A percentile compares a stretch with the other conserved stretches of the same genome.
phyloP scores from a whole-genome alignment of 2,797 vertebrate genomes.

The Octomys mimax region DNA sequence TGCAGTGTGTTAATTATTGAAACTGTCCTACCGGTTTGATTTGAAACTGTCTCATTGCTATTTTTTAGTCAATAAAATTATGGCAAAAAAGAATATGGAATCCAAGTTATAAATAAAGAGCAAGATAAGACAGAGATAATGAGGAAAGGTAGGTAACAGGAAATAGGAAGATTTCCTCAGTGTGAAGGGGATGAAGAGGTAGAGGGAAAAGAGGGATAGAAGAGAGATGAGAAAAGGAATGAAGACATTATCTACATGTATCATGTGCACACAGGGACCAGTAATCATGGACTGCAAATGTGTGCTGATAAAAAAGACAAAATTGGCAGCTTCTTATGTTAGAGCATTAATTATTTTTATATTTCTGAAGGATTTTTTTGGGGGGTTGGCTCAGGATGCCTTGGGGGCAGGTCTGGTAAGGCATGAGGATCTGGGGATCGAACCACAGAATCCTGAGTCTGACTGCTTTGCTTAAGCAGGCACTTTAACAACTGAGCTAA shows the following conservation, averaged over 20 bases:
- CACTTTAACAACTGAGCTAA: too few species aligned
- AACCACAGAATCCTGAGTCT: too few species aligned
- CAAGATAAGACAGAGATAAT: not conserved
- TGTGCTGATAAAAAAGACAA: not conserved
- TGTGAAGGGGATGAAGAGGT: not conserved
- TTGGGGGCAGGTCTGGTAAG: too few species aligned
- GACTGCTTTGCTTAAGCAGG: too few species aligned
- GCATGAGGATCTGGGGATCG: too few species aligned
- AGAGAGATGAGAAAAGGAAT: not conserved
- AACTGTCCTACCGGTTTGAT: too few species aligned
- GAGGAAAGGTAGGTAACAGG: not conserved
- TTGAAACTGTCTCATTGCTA: too few species aligned
- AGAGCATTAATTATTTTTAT: not conserved
- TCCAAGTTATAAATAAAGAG: not conserved
- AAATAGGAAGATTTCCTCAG: not conserved
- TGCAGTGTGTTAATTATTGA: too few species aligned
- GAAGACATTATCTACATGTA: not conserved
- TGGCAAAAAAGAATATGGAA: too few species aligned
- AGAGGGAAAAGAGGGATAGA: not conserved
- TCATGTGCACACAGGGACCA: not conserved
- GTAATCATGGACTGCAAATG: not conserved
- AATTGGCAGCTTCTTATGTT: not conserved
- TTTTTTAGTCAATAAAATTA: too few species aligned
- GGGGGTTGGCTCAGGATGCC: too few species aligned
- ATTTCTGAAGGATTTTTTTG: not conserved